These are phyloP conservation scores for Cerastis leucographa DNA, from an alignment of 2,888 invertebrate species.

Conservation along the genomic window DNA sequence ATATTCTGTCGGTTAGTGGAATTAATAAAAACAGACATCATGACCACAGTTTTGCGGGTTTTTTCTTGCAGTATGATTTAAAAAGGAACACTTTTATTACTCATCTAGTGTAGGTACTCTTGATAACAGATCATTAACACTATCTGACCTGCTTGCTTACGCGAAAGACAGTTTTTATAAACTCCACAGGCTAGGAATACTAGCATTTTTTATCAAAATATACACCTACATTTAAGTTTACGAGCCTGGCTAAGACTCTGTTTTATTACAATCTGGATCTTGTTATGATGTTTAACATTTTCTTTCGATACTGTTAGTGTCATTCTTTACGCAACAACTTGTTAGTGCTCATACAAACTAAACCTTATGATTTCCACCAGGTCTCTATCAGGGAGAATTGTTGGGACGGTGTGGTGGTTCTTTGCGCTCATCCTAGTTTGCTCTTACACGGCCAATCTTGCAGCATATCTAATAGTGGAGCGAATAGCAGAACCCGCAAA, in stretches of 20 bases:
- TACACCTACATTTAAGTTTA: slow-evolving; percentile 6
- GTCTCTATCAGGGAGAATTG: slow-evolving; percentile 97
- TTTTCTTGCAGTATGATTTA: background rate
- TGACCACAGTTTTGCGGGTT: background rate
- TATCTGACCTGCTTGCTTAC: background rate
- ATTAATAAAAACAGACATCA: background rate
- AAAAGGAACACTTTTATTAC: background rate
- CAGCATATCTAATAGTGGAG: slow-evolving; percentile 99
- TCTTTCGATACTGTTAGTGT: background rate
- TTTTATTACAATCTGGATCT: background rate
- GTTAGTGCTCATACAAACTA: background rate
- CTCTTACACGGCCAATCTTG: slow-evolving; percentile 99
- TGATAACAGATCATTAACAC: background rate
- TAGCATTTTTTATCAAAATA: background rate
- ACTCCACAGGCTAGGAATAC: background rate
- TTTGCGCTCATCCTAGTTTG: slow-evolving; percentile 99
- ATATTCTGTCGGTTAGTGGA: background rate
- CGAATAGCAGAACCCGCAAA: slow-evolving; percentile 96
- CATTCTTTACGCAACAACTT: background rate
- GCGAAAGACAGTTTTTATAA: background rate
- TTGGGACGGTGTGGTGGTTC: slow-evolving; percentile 99
- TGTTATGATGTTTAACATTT: slow-evolving; percentile 17
- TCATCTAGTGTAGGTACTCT: background rate
- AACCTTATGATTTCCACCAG: slow-evolving; percentile 76
- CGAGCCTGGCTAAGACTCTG: background rate